Conservation (phyloP, 2,113 vertebrate genomes). For the Gadus chalcogrammus region DNA sequence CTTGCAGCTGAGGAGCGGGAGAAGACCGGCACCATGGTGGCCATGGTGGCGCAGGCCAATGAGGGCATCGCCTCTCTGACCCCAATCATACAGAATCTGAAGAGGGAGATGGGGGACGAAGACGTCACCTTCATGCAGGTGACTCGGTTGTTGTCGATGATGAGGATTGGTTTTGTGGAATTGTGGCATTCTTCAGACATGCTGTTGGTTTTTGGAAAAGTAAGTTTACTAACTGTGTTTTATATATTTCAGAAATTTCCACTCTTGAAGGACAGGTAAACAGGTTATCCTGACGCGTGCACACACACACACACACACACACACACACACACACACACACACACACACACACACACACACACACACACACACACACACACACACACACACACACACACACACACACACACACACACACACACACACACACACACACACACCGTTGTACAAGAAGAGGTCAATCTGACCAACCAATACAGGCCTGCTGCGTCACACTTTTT, state of each 20-base stretch:
- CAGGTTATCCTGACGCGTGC: neutral
- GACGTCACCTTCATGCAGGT: conserved; percentile 62
- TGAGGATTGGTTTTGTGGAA: neutral
- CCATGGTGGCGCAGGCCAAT: conserved; percentile 27
- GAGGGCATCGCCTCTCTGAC: conserved; percentile 40
- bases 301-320: neutral
- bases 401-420: too few relatives aligned
- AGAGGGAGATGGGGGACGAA: conserved; percentile 65
- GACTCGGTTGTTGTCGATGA: conserved; percentile 4
- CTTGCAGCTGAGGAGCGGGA: conserved; percentile 58
- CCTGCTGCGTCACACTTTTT: too few relatives aligned
- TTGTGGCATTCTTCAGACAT: too few relatives aligned
- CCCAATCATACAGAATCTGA: conserved; percentile 48
- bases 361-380: too few relatives aligned
- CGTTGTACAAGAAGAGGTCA: too few relatives aligned
- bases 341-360: too few relatives aligned
- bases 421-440: too few relatives aligned
- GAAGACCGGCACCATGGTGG: conserved; percentile 42
- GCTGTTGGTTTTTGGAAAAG: neutral
- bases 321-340: neutral
- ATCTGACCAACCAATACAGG: too few relatives aligned
- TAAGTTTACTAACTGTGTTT: neutral
- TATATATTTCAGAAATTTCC: conserved; percentile 66
- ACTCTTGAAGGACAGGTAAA: conserved; percentile 66
- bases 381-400: too few relatives aligned